Percentiles rank a stretch among this genome's conserved stretches.
Evolutionary conservation across 1,140 invertebrate genomes (phyloP).

Genomic region (Zaprionus davidi): DNA sequence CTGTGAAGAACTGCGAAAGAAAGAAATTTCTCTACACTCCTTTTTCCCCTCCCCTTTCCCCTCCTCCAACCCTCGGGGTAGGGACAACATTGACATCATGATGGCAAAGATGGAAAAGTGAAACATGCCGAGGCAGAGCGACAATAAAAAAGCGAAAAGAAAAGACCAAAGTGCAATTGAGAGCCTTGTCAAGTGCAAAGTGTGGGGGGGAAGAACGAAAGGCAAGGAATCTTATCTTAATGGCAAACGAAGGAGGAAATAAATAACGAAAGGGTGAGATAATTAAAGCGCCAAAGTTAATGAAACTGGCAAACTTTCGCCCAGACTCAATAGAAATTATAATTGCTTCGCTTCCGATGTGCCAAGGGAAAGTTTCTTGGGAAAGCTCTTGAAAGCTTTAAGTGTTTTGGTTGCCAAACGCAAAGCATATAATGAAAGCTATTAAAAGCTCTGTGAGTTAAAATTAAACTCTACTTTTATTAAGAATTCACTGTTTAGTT

Average conservation of each 20-base stretch:
- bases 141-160: conserved; percentile 3
- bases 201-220: background rate
- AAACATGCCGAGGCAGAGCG: conserved; percentile 12
- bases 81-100: conserved; percentile 30
- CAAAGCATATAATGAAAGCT: background rate
- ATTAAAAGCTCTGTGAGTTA: background rate
- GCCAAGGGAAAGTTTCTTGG: background rate
- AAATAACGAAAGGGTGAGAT: conserved; percentile 19
- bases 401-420: background rate
- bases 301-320: conserved; percentile 13
- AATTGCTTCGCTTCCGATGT: conserved; percentile 17
- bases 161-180: conserved; percentile 25
- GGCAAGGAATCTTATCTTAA: conserved; percentile 9
- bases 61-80: background rate
- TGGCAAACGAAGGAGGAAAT: conserved; percentile 16
- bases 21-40: conserved; percentile 8
- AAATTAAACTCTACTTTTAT: too few species aligned
- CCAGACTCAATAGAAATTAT: conserved; percentile 32
- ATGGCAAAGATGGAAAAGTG: conserved; percentile 33
- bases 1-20: conserved; percentile 6
- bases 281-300: conserved; percentile 33
- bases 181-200: conserved; percentile 25
- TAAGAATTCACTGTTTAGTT: too few species aligned
- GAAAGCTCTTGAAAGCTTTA: conserved; percentile 5
- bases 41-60: background rate